Conservation (phyloP, 37 sponge, comb jelly and placozoan genomes). For the Cladorhizidae sp. region DNA sequence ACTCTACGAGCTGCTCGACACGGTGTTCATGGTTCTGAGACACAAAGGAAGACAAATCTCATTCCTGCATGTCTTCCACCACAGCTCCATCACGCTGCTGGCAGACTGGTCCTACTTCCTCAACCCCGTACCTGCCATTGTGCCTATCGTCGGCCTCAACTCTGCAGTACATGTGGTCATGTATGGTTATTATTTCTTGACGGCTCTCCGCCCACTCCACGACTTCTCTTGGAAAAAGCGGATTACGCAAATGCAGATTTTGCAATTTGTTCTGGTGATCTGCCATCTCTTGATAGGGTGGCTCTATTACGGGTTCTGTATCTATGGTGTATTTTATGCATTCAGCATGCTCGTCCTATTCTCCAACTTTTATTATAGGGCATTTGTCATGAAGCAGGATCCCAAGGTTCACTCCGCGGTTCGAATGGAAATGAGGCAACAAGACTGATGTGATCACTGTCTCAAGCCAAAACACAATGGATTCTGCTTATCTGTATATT, state of each 20-base stretch:
- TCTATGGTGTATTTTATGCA: slow-evolving; percentile 70
- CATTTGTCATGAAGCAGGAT: slow-evolving; percentile 51
- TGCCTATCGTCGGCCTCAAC: slow-evolving; percentile 58
- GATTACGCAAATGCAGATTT: slow-evolving; percentile 83
- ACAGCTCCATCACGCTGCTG: slow-evolving; percentile 52
- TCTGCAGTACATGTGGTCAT: slow-evolving; percentile 84
- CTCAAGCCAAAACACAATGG: no score
- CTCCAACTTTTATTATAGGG: slow-evolving; percentile 76
- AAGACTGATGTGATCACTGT: no score
- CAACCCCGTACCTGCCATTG: slow-evolving; percentile 51
- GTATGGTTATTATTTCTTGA: slow-evolving; percentile 91
- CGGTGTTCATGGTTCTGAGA: slow-evolving; percentile 84
- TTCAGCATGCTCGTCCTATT: slow-evolving; percentile 63
- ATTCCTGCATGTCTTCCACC: slow-evolving; percentile 95
- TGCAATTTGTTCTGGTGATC: slow-evolving; percentile 80
- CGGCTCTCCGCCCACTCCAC: slow-evolving; percentile 58
- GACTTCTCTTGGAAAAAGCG: slow-evolving; percentile 65
- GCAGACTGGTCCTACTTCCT: slow-evolving; percentile 65
- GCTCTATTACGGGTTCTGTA: slow-evolving; percentile 55
- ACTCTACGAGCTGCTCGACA: slow-evolving; percentile 84
- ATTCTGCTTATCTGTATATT: no score
- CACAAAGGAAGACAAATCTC: slow-evolving; percentile 79
- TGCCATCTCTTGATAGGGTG: slow-evolving; percentile 14
- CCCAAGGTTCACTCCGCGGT: no score
- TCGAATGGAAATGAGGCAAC: no score